Evolutionary conservation across 2,113 vertebrate species (phyloP), one percentile per base, ranked within the genome.

Genomic region (Lophotis ruficrista): DNA sequence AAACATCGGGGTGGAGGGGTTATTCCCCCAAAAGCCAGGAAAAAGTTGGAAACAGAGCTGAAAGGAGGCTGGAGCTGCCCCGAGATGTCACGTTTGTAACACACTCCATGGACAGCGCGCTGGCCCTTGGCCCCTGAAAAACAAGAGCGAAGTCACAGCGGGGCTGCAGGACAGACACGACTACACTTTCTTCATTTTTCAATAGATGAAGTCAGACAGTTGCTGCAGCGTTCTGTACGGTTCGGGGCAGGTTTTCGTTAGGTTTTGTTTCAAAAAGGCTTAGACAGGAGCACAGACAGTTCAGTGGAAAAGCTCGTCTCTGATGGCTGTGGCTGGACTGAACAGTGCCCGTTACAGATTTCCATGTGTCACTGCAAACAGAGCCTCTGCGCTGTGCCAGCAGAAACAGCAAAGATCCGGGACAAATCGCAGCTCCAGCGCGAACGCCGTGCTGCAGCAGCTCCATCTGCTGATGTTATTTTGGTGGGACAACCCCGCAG

Each of bases 11-110:
- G 35, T 20, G 45, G 10, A 31, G 35, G 12, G 9, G 22, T 41
- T 64, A 84, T 57, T 84, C 24, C 80, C 80, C 88, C 65, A 48
- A 76, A 91, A 96, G 89, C 77, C 81, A 72, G 89, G 81, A 83
- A 66, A 22, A 73, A 21, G 57, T 31, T 60, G 77, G 86, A 79
- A 83, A 89, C 77, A 48, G 88, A 90, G 92, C 88, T 68, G 94
- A 64, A 77, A 75, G 57, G 69, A 90, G 76, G 89, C 86, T 37
- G 69, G 72, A 20, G 31, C 61, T 61, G 86, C 94, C 89, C 79
- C 83, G 9, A 41, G 51, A 76, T 6, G 5, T 18, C 3, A 14
- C 7, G 30, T 77, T 33, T 81, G 76, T 48, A 10, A 78, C 4
- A 87, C 38, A 43, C 61, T 83, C 85, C 85, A 64, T 0, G 1